Base-by-base conservation (phyloP, 2,113 vertebrate genomes). In the Ptilorrhoa leucosticta region DNA sequence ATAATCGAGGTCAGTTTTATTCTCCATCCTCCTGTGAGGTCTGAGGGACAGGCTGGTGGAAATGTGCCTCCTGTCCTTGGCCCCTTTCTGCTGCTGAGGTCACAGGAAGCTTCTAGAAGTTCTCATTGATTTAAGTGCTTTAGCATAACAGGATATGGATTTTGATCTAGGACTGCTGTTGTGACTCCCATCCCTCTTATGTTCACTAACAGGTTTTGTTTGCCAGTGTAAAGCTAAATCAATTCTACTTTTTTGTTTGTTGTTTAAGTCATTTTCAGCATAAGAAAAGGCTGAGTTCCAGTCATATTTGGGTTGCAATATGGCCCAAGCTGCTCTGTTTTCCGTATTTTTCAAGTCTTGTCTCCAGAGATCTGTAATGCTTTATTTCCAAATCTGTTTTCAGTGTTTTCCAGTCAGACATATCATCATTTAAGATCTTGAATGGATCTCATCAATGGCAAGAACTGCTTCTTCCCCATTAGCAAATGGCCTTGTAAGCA, bases 1-100 rank as follows among this genome's bases (percentile, higher is more conserved):
- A 0, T 2, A 2, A 2, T 5, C 35, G 24, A 42, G 26, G 6
- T 47, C 17, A 65, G 3, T 12, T 35, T 35, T 40, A 5, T 80
- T 82, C 17, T 27, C 15, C 1, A 2, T 39, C 1, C 13, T 69
- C 56, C 18, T 35, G 33, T 31, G 66, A 45, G 54, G 15, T 28
- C 33, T 37, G 50, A 53, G 47, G 33, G 3, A 6, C 17, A 33
- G n/a, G 42, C 51, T 56, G 79, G 26, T 57, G 39, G 63, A 13
- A 27, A 5, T 30, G 7, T 65, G 26, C 30, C 30, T 3, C 44
- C 42, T 64, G 2, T 19, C 31, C 57, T 69, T 26, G 40, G 27
- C 14, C 85, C 12, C 37, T 44, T 84, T 56, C 30, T 82, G 61
- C 44, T 68, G 37, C 53, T 87, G 56, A 31, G 30, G 6, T 47